Conservation (phyloP, 2,888 invertebrate species). For the Ochropacha duplaris region DNA sequence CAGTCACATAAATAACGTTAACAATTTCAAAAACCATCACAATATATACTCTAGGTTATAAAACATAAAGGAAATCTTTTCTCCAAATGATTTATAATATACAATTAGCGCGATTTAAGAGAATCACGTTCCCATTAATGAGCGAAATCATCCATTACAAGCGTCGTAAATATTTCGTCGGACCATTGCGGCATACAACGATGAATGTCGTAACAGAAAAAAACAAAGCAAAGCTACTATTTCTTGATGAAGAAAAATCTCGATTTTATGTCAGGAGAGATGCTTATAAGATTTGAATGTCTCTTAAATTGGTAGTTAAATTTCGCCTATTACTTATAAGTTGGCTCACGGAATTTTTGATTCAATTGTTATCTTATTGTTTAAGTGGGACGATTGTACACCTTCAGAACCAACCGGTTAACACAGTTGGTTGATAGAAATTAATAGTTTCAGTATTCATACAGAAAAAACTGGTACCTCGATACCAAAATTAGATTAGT, state of each 20-base stretch:
- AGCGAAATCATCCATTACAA: conserved; percentile 53
- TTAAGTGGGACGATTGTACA: too few relatives aligned
- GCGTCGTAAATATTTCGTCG: conserved; percentile 59
- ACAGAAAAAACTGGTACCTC: too few relatives aligned
- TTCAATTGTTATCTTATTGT: too few relatives aligned
- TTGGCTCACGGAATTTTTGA: too few relatives aligned
- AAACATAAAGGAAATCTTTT: conserved; percentile 31
- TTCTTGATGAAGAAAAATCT: neutral
- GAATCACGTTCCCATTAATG: conserved; percentile 60
- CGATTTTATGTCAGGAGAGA: neutral
- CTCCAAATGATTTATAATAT: conserved; percentile 42
- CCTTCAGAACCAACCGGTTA: too few relatives aligned
- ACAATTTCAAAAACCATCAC: conserved; percentile 34
- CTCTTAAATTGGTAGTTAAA: neutral
- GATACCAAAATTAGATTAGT: too few relatives aligned
- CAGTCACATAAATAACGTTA: conserved; percentile 15
- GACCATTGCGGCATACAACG: conserved; percentile 18
- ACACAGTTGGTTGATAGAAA: too few relatives aligned
- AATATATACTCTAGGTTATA: conserved; percentile 22
- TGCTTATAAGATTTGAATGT: neutral
- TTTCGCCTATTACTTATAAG: neutral
- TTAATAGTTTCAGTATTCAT: too few relatives aligned
- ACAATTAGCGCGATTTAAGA: conserved; percentile 69
- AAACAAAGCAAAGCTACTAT: conserved; percentile 8
- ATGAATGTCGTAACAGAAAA: conserved; percentile 27